Percentiles rank a stretch among this genome's conserved stretches.
Conservation (phyloP, 1,140 invertebrate species). For the Polypedilum vanderplanki region DNA sequence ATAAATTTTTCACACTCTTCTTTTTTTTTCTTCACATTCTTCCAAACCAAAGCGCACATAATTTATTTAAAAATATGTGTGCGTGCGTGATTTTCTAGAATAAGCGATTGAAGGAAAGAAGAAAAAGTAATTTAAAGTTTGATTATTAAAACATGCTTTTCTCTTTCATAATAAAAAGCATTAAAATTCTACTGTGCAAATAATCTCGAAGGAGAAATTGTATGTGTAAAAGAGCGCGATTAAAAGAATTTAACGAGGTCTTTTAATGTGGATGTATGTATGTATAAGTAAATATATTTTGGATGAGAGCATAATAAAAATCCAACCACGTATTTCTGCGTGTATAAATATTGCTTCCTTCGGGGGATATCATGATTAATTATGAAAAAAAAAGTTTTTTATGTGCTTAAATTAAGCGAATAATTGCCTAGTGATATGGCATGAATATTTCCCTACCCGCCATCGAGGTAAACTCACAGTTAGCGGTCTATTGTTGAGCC, state of each 20-base stretch:
- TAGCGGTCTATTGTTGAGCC: too few relatives aligned
- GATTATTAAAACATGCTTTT: conserved; percentile 27
- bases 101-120: neutral
- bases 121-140: conserved; percentile 26
- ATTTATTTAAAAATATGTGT: conserved; percentile 28
- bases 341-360: neutral
- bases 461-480: too few relatives aligned
- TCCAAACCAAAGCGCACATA: neutral
- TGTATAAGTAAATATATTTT: too few relatives aligned
- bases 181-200: neutral
- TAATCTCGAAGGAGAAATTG: conserved; percentile 10
- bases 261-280: neutral
- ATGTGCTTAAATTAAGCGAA: conserved; percentile 23
- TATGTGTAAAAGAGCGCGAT: neutral
- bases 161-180: neutral
- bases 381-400: conserved; percentile 5
- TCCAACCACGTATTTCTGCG: neutral
- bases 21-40: neutral
- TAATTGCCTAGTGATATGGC: conserved; percentile 3
- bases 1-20: too few relatives aligned
- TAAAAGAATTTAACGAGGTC: conserved; percentile 15
- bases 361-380: conserved; percentile 21
- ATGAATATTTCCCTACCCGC: too few relatives aligned
- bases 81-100: neutral
- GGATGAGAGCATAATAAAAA: neutral